Evolutionary conservation across 2,113 vertebrate genomes (phyloP), one percentile per base, ranked within the genome.

Genomic region (Silurus asotus): DNA sequence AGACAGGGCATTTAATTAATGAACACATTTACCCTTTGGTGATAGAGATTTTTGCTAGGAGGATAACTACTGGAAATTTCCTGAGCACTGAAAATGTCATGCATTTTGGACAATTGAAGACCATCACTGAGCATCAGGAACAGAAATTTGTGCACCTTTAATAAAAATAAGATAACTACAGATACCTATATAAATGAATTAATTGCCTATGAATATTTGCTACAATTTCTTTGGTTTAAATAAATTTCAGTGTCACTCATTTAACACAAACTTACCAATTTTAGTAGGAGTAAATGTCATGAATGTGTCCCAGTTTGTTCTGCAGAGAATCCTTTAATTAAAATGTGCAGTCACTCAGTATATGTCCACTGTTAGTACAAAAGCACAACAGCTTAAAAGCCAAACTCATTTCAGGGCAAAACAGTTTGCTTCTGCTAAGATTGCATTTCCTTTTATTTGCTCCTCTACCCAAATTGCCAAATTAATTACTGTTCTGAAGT

Each of bases 401-500:
- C 5, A 55, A 17, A n/a, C 49, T 83, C 13, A 76, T 84, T 81
- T 64, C 79, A 75, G 25, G 28, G 65, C 81, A 84, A 84, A 84
- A 70, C 76, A 61, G 72, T 84, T 74, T 80, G 37, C 59, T 75
- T 8, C 65, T 45, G 72, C 28, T 48, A 23, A 79, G 80, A 51
- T 19, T 19, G 9, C 69, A 20, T 83, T 81, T 82, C 69, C 69
- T 67, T 62, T 84, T 62, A 25, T 67, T 75, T 70, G 85, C 51
- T 25, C 11, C 76, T 9, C 76, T 58, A 79, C 62, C 84, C 59
- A 84, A 84, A 88, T 37, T 49, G 15, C 51, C 82, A 81, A 84
- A 87, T 89, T 81, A 89, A 87, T 87, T 76, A 84, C 82, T 1
- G 49, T 69, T 55, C 53, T 87, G 77, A 84, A 81, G 72, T 23